Evolutionary conservation across 1,140 invertebrate species (phyloP), one percentile per base, ranked within the genome.

Genomic region (Macrotrachela quadricornifera): DNA sequence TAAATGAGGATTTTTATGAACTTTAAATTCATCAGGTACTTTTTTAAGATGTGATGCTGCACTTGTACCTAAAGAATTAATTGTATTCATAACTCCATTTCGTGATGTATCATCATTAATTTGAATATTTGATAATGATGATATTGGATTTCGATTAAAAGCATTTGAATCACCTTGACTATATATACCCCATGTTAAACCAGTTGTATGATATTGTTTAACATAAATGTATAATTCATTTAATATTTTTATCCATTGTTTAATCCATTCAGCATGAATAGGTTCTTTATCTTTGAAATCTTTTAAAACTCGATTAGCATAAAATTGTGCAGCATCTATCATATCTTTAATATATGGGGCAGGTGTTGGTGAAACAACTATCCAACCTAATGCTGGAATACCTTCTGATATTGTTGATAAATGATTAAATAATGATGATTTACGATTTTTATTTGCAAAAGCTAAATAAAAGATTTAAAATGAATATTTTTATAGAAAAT

Each of bases 1-100:
- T 50, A 96, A 68, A 15, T 75, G 75, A 0, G 90, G 80, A 74
- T 97, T 99, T 74, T 97, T 97, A 71, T 97, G 92, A 3, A 91
- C 97, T 71, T 96, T 87, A 87, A 95, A 92, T 36, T 96, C 88
- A 59, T 75, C 67, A 21, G 87, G 87, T n/a, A 97, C 87, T 71
- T 86, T 88, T 66, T 85, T 87, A 58, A 95, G 74, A 64, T 76
- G 83, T 85, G 78, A 83, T 10, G 92, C 95, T 56, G 97, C 82
- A 60, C 78, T 79, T 60, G 80, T 79, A 50, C 92, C 92, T 64
- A 82, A 75, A 2, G 85, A 85, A 58, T 79, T 59, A 37, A 60
- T 52, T 30, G 57, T 46, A 18, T 14, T 81, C 21, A 30, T 30
- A 30, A 30, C 2, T 30, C 21, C 21, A 30, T 30, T 30, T 30